Percentiles rank a stretch among this genome's conserved stretches.
phyloP scores from a whole-genome alignment of 2,888 invertebrate species.

The Lasioglossum marginatum region DNA sequence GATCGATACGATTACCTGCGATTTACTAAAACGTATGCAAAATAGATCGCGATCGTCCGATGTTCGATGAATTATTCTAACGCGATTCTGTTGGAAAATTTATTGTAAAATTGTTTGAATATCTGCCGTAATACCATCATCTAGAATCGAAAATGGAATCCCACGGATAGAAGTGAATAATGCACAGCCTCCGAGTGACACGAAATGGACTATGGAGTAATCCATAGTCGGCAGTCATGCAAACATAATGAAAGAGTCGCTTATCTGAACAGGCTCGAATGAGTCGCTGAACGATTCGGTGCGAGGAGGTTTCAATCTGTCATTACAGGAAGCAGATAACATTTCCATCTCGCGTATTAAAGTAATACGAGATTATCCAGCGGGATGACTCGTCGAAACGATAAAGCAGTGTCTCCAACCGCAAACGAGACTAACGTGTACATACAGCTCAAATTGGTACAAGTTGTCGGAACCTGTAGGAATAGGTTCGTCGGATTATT shows the following conservation, averaged over 20 bases:
- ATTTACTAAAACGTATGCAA: not conserved
- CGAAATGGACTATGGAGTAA: not conserved
- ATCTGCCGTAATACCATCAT: not conserved
- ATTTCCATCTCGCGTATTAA: not conserved
- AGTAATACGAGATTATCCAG: not conserved
- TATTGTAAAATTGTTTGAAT: not conserved
- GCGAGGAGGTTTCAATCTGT: not conserved
- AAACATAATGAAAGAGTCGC: not conserved
- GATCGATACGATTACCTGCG: not conserved
- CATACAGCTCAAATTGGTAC: no score
- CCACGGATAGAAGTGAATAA: not conserved
- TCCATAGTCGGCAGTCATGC: not conserved
- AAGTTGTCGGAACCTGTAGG: not conserved
- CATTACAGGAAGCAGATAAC: not conserved
- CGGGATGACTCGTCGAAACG: not conserved
- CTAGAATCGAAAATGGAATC: not conserved
- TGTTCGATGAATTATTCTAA: not conserved
- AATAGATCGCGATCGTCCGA: not conserved
- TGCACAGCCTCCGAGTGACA: not conserved
- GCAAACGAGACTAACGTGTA: not conserved
- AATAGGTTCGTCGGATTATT: not conserved
- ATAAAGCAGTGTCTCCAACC: not conserved
- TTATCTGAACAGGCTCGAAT: not conserved
- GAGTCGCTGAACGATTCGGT: not conserved
- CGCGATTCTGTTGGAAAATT: not conserved